These are phyloP conservation scores for Nipponacmea schrenckii DNA, from an alignment of 2,888 invertebrate genomes.

Conservation along the genomic window DNA sequence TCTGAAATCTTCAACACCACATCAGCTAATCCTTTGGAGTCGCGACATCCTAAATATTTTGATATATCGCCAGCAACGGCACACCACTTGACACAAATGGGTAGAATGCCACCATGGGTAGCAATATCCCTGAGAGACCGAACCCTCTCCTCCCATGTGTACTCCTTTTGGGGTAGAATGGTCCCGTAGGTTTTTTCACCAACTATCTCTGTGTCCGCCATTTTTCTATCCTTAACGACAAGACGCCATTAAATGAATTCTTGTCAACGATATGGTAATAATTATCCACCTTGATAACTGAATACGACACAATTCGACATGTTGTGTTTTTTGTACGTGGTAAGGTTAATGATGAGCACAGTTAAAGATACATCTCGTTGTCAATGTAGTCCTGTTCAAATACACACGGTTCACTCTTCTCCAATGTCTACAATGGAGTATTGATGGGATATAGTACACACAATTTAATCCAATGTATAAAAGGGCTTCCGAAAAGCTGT, in stretches of 20 bases:
- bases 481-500: slow-evolving; percentile 5
- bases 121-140: not conserved
- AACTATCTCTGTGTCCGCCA: not conserved
- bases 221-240: slow-evolving; percentile 1
- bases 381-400: not conserved
- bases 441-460: slow-evolving; percentile 8
- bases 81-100: not conserved
- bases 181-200: slow-evolving; percentile 3
- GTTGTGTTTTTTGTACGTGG: not conserved
- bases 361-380: not conserved
- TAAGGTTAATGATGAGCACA: not conserved
- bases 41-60: not conserved
- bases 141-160: not conserved
- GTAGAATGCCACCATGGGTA: not conserved
- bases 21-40: slow-evolving; percentile 26
- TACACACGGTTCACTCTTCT: not conserved
- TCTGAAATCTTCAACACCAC: slow-evolving; percentile 49
- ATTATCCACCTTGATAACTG: slow-evolving; percentile 6
- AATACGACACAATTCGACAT: slow-evolving; percentile 1
- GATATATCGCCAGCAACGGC: not conserved
- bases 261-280: not conserved
- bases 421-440: not conserved
- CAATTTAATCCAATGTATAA: slow-evolving; percentile 2
- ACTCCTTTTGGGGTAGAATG: not conserved
- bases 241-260: not conserved